Evolutionary conservation across 2,888 invertebrate genomes (phyloP), one percentile per base, ranked within the genome.

Genomic region (Hyppa rectilinea): DNA sequence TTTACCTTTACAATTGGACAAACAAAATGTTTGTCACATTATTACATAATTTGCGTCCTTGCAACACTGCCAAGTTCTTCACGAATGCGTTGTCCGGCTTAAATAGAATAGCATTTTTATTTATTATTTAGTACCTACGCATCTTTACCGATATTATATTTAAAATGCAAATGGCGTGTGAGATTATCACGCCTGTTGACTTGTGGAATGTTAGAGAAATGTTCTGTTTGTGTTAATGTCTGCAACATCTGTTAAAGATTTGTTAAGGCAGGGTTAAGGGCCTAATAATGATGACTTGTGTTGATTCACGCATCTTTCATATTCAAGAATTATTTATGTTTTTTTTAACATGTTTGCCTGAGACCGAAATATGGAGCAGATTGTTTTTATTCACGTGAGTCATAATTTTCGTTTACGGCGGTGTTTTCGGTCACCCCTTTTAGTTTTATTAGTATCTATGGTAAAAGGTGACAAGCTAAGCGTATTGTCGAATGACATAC

Each of bases 61-160:
- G 93, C 85, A 71, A 74, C 73, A 81, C 80, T 91, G 93, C 94
- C 93, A 92, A 93, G 92, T 93, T 89, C 92, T 89, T 85, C 72
- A 64, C 76, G 79, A 81, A 87, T 92, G 91, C 80, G 90, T 82
- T 88, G 89, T 85, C 82, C 61, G n/a, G 66, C 83, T 78, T 77
- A 85, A 87, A 87, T 86, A 86, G 85, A 80, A 75, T 68, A 81
- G 66, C 78, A 74, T 58, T 83, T 47, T 84, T 85, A 89, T 47
- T 84, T 85, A 89, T 87, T 90, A 87, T 86, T 85, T 82, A 87
- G 85, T 88, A 85, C 87, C 87, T 89, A 89, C 86, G 83, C 85
- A 82, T 86, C 71, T 85, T 66, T 81, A 38, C 12, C 12, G 12
- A 75, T 85, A 78, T 75, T 84, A 79, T 84, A 82, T 84, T 81